These are phyloP conservation scores for Dicrurus megarhynchus DNA, from an alignment of 2,113 vertebrate species.

Conservation along the genomic window DNA sequence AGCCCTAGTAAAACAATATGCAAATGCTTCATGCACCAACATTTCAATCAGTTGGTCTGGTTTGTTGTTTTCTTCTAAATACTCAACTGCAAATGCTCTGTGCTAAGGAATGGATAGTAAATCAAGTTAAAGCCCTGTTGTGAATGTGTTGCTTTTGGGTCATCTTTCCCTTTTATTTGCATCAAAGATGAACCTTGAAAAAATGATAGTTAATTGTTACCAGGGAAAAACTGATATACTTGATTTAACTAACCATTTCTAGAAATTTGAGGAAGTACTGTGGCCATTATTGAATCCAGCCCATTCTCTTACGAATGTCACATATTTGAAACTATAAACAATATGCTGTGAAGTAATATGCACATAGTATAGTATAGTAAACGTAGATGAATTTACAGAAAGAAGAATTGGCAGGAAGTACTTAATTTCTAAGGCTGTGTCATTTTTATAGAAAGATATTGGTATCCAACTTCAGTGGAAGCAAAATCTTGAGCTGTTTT, in stretches of 20 bases:
- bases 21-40: background rate
- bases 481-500: background rate
- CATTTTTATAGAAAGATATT: background rate
- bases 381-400: background rate
- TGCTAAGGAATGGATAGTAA: background rate
- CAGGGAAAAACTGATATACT: background rate
- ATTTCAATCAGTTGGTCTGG: background rate
- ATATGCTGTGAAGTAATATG: background rate
- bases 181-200: background rate
- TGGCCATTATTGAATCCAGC: background rate
- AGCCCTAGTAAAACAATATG: background rate
- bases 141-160: background rate
- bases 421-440: background rate
- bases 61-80: background rate
- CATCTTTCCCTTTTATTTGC: background rate
- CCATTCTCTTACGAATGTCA: background rate
- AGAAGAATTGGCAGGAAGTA: background rate
- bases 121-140: background rate
- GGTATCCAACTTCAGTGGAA: background rate
- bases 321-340: background rate
- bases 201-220: background rate
- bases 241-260: background rate
- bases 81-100: background rate
- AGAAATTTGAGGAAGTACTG: background rate
- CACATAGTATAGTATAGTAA: background rate